These are phyloP conservation scores for Cataglyphis hispanica DNA, from an alignment of 1,140 invertebrate genomes.

Conservation along the genomic window DNA sequence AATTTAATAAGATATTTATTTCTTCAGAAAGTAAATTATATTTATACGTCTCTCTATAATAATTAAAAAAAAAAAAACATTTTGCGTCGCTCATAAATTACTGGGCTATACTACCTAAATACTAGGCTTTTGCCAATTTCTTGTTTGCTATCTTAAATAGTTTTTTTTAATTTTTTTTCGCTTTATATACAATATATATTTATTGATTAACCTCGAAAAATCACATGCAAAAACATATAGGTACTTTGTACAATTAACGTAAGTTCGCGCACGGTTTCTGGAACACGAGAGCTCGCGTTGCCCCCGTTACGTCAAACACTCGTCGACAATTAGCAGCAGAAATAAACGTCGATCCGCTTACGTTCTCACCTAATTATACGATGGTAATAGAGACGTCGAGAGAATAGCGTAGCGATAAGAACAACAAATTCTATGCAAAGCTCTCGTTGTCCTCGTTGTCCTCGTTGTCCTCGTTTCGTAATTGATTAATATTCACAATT, in stretches of 20 bases:
- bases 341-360: slow-evolving; percentile 68
- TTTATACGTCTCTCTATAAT: not conserved
- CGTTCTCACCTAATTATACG: slow-evolving; percentile 35
- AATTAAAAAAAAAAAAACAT: not conserved
- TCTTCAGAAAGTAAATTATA: not conserved
- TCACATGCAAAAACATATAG: not conserved
- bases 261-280: slow-evolving; percentile 56
- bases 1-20: not conserved
- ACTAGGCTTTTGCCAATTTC: too few relatives aligned
- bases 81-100: not conserved
- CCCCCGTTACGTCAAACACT: slow-evolving; percentile 73
- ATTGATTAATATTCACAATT: not conserved
- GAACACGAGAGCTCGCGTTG: slow-evolving; percentile 66
- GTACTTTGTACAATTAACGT: not conserved
- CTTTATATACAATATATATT: too few relatives aligned
- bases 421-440: slow-evolving; percentile 21
- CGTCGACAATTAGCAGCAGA: slow-evolving; percentile 68
- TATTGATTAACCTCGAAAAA: not conserved
- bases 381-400: slow-evolving; percentile 58
- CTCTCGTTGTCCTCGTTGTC: slow-evolving; percentile 53
- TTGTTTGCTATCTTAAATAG: too few relatives aligned
- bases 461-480: slow-evolving; percentile 52
- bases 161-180: too few relatives aligned
- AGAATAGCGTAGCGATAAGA: not conserved
- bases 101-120: too few relatives aligned